These are phyloP conservation scores for Arremon brunneinucha DNA, from an alignment of 2,797 vertebrate species.

Conservation along the genomic window DNA sequence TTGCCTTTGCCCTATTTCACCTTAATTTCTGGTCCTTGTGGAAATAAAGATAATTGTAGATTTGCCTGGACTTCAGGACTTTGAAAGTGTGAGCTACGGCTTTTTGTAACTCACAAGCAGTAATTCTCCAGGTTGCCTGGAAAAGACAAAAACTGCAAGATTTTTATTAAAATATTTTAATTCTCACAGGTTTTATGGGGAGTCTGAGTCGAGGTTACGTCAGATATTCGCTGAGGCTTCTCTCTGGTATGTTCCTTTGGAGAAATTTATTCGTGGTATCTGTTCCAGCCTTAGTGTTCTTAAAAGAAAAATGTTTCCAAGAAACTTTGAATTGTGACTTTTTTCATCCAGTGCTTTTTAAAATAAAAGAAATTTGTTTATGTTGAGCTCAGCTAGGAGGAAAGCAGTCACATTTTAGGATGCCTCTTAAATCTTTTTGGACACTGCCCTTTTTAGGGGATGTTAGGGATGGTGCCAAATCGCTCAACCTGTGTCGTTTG, in stretches of 20 bases:
- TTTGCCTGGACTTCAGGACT: not conserved
- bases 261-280: not conserved
- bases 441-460: not conserved
- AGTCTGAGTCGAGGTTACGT: slow-evolving; percentile 89
- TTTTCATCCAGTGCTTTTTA: not conserved
- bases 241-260: slow-evolving; percentile 76
- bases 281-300: not conserved
- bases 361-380: slow-evolving; percentile 10
- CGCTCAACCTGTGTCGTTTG: accelerated
- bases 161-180: not conserved
- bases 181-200: slow-evolving; percentile 89
- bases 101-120: not conserved
- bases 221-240: slow-evolving; percentile 91
- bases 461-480: not conserved
- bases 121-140: not conserved
- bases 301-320: not conserved
- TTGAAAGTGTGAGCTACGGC: accelerated
- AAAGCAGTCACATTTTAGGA: slow-evolving; percentile 15
- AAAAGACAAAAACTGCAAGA: not conserved
- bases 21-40: not conserved
- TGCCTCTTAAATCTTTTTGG: not conserved
- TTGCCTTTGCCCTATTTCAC: not conserved
- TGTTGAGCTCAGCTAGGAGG: not conserved
- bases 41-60: not conserved
- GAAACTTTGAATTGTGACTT: not conserved